A percentile compares a stretch with the other conserved stretches of the same genome.
These are phyloP conservation scores for Pseudanteris insignis DNA, from an alignment of 2,888 invertebrate species.

Conservation along the genomic window DNA sequence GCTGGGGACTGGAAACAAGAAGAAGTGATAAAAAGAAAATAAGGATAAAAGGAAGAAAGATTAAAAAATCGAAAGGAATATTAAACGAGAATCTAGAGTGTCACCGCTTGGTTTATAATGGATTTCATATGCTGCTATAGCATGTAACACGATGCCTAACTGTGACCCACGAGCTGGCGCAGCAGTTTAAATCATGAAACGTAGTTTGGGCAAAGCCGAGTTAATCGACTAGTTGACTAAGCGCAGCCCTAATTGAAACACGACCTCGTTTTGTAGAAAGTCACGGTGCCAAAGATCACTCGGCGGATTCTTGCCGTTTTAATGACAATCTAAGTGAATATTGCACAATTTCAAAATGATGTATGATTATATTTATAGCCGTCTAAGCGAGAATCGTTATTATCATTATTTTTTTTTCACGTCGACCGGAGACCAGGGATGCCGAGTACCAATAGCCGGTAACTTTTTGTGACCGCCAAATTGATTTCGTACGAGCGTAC, in stretches of 20 bases:
- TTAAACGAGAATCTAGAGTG: slow-evolving; percentile 5
- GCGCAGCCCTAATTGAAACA: slow-evolving; percentile 44
- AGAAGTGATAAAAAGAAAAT: no score
- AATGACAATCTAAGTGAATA: slow-evolving; percentile 29
- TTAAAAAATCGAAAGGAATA: background rate
- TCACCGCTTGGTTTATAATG: slow-evolving; percentile 23
- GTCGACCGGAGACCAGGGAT: no score
- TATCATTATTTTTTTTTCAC: no score
- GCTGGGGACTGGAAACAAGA: no score
- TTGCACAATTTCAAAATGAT: slow-evolving; percentile 26
- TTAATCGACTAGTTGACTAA: slow-evolving; percentile 45
- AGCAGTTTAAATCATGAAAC: slow-evolving; percentile 44
- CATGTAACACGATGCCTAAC: slow-evolving; percentile 36
- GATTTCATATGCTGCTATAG: slow-evolving; percentile 34
- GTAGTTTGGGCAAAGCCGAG: slow-evolving; percentile 43
- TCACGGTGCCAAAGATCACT: slow-evolving; percentile 39
- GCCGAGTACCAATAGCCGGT: no score
- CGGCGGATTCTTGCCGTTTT: slow-evolving; percentile 29
- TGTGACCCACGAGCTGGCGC: slow-evolving; percentile 39
- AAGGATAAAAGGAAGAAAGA: no score
- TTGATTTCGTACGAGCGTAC: background rate
- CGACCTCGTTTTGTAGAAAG: slow-evolving; percentile 42
- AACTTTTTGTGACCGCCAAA: slow-evolving; percentile 9
- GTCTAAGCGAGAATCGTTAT: no score
- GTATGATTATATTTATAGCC: slow-evolving; percentile 12